These are phyloP conservation scores for Platygyra sinensis DNA, from an alignment of 64 coral and sea anemone genomes.

Conservation along the genomic window DNA sequence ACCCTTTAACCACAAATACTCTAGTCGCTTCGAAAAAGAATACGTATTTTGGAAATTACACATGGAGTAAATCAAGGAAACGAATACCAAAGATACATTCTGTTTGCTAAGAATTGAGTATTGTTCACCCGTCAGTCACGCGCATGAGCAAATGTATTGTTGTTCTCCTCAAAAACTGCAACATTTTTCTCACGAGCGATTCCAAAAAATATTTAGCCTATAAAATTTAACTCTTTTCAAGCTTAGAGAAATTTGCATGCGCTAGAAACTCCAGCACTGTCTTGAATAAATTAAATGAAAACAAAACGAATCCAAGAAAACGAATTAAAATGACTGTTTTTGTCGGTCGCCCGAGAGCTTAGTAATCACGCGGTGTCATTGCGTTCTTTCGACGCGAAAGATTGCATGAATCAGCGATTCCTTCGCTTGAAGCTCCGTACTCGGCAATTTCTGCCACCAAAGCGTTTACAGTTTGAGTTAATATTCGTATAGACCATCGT, in stretches of 20 bases:
- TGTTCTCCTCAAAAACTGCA: constrained; percentile 22
- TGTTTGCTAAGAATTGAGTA: constrained; percentile 13
- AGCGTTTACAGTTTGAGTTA: not conserved
- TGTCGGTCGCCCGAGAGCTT: not conserved
- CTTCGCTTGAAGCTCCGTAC: not conserved
- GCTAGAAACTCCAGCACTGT: not conserved
- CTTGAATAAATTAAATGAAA: constrained; percentile 11
- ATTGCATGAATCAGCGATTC: not conserved
- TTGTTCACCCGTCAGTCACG: not conserved
- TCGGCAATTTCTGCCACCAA: not conserved
- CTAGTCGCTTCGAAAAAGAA: not conserved
- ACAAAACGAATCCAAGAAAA: not conserved
- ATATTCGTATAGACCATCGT: constrained; percentile 42
- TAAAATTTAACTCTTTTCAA: not conserved
- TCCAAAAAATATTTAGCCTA: not conserved
- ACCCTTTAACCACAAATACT: not conserved
- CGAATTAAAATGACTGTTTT: not conserved
- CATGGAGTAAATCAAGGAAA: not conserved
- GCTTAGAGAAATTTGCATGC: not conserved
- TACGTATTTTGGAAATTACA: not conserved
- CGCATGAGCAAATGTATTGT: constrained; percentile 34
- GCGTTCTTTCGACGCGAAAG: not conserved
- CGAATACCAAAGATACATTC: not conserved
- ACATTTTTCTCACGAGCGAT: constrained; percentile 7
- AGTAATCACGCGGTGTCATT: not conserved